Evolutionary conservation across 2,888 invertebrate species (phyloP), one percentile per base, ranked within the genome.

Genomic region (Hyalella azteca): DNA sequence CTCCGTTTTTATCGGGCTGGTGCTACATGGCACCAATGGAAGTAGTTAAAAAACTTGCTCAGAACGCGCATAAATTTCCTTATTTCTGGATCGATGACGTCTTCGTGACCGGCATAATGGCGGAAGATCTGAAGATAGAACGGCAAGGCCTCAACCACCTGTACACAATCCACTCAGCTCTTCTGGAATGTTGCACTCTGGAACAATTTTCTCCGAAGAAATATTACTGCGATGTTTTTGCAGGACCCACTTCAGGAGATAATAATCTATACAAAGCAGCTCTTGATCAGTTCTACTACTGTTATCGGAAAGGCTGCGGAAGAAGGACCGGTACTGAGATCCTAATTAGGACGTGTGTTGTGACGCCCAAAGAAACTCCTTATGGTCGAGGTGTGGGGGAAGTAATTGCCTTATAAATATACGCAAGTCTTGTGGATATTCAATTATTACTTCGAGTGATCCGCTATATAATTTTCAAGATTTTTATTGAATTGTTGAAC

Each of bases 61-160:
- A 89, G 3, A 86, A 86, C 2, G 87, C 88, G 4, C 81, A 86
- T 36, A 85, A 85, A 29, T 86, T 91, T n/a, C 89, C 90, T 26
- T 93, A 92, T 86, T 96, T 97, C 88, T 97, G 96, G 96, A 95
- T 97, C 81, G 96, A 97, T 87, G 96, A 97, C 87, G 92, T 94
- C 66, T 93, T 92, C 87, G 88, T 96, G 0, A 96, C 96, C 0
- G 96, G 96, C 1, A 89, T 95, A 76, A 88, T 96, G 41, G 90
- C 92, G 9, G 88, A 91, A 78, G 88, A 90, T 40, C 87, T 91
- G 36, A 89, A 89, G 50, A 89, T 93, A n/a, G 88, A 90, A 50
- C 88, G 92, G 59, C 59, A 85, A 60, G 82, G 82, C 9, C 54
- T 83, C 41, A 85, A 84, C 59, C 76, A 77, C 39, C 91, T 91